Conservation (phyloP, 2,888 invertebrate genomes). For the Standfussiana lucernea region DNA sequence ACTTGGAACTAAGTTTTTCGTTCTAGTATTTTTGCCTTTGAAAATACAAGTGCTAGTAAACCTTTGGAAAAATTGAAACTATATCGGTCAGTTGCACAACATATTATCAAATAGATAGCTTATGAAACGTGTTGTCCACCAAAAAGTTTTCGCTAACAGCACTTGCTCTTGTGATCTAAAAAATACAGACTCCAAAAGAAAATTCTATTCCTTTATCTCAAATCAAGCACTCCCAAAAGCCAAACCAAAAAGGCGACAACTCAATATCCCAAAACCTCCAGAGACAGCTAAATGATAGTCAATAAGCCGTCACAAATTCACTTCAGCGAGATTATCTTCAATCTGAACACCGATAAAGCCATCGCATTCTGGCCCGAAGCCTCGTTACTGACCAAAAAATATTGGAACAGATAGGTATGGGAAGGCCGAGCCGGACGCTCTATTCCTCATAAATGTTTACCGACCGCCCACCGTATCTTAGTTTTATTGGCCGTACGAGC, state of each 20-base stretch:
- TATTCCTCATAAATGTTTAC: slow-evolving; percentile 72
- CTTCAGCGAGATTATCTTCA: slow-evolving; percentile 58
- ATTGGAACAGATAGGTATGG: slow-evolving; percentile 54
- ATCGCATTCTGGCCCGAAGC: slow-evolving; percentile 42
- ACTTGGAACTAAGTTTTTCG: background rate
- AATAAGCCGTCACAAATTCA: slow-evolving; percentile 55
- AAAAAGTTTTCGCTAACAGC: too few relatives aligned
- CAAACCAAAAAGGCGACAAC: background rate
- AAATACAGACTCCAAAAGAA: background rate
- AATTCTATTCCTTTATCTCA: background rate
- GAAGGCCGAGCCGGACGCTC: slow-evolving; percentile 29
- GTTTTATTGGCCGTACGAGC: slow-evolving; percentile 66
- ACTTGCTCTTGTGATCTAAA: background rate
- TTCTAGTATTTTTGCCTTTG: background rate
- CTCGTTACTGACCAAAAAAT: slow-evolving; percentile 58
- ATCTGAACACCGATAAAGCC: slow-evolving; percentile 59
- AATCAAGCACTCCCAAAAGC: slow-evolving; percentile 11
- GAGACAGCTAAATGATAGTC: slow-evolving; percentile 36
- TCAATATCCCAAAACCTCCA: slow-evolving; percentile 2
- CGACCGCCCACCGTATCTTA: slow-evolving; percentile 69
- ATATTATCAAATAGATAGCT: background rate
- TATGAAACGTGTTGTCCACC: background rate
- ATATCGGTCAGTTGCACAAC: background rate
- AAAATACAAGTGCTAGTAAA: background rate
- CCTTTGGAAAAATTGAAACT: background rate